These are phyloP conservation scores for Cossypha caffra DNA, from an alignment of 2,797 vertebrate species.

Conservation along the genomic window DNA sequence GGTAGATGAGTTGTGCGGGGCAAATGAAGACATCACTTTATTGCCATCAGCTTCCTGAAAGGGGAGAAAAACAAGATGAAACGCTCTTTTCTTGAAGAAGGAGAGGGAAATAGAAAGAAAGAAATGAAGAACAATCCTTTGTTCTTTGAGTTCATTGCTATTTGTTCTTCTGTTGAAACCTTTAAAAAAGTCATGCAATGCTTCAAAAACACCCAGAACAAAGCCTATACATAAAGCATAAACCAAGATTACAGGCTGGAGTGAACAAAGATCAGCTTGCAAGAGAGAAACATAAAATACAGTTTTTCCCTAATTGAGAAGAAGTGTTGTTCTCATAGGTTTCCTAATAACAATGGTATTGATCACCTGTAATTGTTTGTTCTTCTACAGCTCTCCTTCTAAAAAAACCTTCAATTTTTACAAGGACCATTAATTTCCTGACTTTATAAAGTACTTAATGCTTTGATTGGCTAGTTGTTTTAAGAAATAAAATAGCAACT, in stretches of 20 bases:
- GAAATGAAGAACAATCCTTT: conserved; percentile 44
- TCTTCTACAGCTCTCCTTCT: conserved; percentile 31
- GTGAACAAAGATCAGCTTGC: conserved; percentile 61
- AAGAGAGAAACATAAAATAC: conserved; percentile 49
- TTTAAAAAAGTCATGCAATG: conserved; percentile 42
- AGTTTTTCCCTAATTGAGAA: conserved; percentile 65
- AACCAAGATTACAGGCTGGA: conserved; percentile 54
- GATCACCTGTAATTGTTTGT: conserved; percentile 61
- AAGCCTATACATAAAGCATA: conserved; percentile 48
- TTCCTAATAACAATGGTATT: conserved; percentile 69
- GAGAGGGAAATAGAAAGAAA: not conserved
- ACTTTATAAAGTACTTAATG: conserved; percentile 24
- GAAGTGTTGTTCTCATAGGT: conserved; percentile 33
- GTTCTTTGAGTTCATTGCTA: conserved; percentile 37
- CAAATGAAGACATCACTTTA: conserved; percentile 94
- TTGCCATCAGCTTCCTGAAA: conserved; percentile 91
- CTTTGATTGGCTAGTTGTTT: not conserved
- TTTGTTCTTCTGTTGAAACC: conserved; percentile 51
- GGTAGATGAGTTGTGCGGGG: conserved; percentile 96
- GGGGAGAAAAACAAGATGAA: conserved; percentile 48
- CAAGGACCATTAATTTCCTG: conserved; percentile 56
- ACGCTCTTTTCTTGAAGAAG: not conserved
- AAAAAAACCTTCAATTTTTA: conserved; percentile 32
- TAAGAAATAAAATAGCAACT: conserved; percentile 31
- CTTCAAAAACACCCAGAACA: conserved; percentile 61